A percentile compares a stretch with the other conserved stretches of the same genome.
Evolutionary conservation across 2,888 invertebrate genomes (phyloP).

Genomic region (Caenorhabditis sp.): DNA sequence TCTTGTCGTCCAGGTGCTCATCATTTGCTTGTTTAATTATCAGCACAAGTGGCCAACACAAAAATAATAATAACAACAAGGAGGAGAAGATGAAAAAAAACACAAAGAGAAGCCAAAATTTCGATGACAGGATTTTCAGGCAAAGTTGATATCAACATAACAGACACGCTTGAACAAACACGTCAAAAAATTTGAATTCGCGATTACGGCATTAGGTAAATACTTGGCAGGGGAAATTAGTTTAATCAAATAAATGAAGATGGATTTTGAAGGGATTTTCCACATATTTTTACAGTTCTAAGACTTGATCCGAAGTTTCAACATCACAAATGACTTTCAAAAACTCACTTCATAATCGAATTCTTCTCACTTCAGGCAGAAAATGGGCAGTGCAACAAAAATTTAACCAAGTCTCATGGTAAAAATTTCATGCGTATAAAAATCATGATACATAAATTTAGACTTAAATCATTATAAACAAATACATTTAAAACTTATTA

Average conservation of each 20-base stretch:
- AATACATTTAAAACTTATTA: too few relatives aligned
- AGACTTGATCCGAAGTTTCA: too few relatives aligned
- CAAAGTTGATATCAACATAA: background rate
- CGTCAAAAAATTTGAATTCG: constrained; percentile 1
- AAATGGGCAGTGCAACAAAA: too few relatives aligned
- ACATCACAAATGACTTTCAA: too few relatives aligned
- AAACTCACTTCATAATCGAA: too few relatives aligned
- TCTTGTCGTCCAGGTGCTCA: background rate
- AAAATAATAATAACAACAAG: background rate
- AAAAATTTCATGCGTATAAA: too few relatives aligned
- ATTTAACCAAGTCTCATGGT: too few relatives aligned
- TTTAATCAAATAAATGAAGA: background rate
- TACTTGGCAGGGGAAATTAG: background rate
- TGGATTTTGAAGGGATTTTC: background rate
- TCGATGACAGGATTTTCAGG: background rate
- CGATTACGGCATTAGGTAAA: background rate
- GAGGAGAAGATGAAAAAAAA: background rate
- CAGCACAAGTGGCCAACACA: too few relatives aligned
- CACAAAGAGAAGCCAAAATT: background rate
- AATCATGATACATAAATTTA: too few relatives aligned
- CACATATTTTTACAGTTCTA: too few relatives aligned
- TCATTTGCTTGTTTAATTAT: background rate
- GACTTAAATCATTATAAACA: too few relatives aligned
- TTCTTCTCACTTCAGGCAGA: too few relatives aligned
- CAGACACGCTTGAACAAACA: background rate